Evolutionary conservation across 2,888 invertebrate genomes (phyloP).

Genomic region (Pediacus dermestoides): DNA sequence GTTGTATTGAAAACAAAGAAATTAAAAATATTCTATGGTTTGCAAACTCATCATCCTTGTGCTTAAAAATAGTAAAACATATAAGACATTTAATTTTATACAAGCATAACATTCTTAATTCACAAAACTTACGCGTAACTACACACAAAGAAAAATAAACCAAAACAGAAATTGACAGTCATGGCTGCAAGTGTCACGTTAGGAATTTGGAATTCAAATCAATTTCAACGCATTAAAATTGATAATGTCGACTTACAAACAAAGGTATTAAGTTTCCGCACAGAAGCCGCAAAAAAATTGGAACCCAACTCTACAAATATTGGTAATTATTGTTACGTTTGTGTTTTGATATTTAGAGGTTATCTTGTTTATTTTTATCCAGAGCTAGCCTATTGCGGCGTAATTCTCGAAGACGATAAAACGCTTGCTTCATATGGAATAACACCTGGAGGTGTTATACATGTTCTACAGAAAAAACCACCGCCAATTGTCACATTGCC

Average conservation of each 20-base stretch:
- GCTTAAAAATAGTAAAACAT: too few species aligned
- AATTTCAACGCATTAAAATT: conserved; percentile 55
- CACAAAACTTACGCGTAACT: too few species aligned
- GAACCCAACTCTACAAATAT: conserved; percentile 16
- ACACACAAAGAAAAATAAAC: too few species aligned
- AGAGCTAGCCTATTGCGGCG: conserved; percentile 72
- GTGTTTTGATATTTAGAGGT: conserved; percentile 8
- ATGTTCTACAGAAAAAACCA: conserved; percentile 53
- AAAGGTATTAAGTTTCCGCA: conserved; percentile 56
- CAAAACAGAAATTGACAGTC: conserved; percentile 1
- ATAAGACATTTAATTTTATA: too few species aligned
- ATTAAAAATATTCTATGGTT: too few species aligned
- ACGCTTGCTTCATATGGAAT: conserved; percentile 62
- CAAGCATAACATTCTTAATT: too few species aligned
- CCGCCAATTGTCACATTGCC: conserved; percentile 34
- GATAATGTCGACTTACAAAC: conserved; percentile 60
- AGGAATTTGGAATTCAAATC: conserved; percentile 53
- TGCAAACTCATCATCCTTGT: too few species aligned
- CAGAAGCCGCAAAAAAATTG: conserved; percentile 38
- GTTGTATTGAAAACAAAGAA: too few species aligned
- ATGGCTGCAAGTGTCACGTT: conserved; percentile 39
- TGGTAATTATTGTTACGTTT: conserved; percentile 9
- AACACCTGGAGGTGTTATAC: conserved; percentile 56
- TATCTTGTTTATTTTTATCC: conserved; percentile 11
- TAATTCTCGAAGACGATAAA: conserved; percentile 61